Base-by-base conservation (phyloP, 2,113 vertebrate species). In the Apodemus speciosus region DNA sequence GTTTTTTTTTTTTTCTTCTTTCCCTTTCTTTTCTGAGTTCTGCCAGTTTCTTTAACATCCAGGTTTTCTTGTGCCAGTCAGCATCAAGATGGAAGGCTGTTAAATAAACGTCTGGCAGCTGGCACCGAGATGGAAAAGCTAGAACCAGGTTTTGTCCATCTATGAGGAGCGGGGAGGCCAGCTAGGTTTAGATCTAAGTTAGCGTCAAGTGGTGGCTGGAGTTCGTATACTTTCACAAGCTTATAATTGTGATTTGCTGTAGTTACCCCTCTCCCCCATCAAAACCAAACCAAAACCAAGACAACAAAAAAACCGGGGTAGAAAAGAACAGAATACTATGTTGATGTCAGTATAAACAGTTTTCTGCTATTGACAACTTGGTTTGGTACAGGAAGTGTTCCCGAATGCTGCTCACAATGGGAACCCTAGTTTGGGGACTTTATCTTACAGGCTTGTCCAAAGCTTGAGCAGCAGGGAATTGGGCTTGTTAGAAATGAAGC, bases 61-160 rank as follows among this genome's bases (percentile, higher is more conserved):
- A 94, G 89, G 73, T 96, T 94, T 89, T 66, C 84, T 92, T 93
- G 87, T 96, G 94, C 94, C 92, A 95, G 90, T 94, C 81, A 90
- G 75, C 69, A 27, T 91, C 58, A 89, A 92, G 86, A 91, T 88
- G 75, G 89, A 92, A 91, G 92, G 68, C 76, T 97, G 89, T 79
- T 92, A 95, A 90, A 92, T 92, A 95, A 93, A 94, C 62, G 93
- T 75, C 73, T 96, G 90, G 91, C 79, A 96, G 89, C 84, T 95
- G 94, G 86, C 66, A 60, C 69, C 88, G 88, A 96, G 69, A 53
- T 60, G 85, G 89, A 92, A 96, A 92, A 96, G 53, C 91, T 93
- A 85, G 1, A 60, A 90, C 64, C 94, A 72, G 38, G 56, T 40
- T 81, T 93, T 49, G 53, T 38, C 32, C 21, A 56, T 49, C 58